Percentiles rank a stretch among this genome's conserved stretches.
Conservation (phyloP, 2,888 invertebrate species). For the Cheiracanthium punctorium region DNA sequence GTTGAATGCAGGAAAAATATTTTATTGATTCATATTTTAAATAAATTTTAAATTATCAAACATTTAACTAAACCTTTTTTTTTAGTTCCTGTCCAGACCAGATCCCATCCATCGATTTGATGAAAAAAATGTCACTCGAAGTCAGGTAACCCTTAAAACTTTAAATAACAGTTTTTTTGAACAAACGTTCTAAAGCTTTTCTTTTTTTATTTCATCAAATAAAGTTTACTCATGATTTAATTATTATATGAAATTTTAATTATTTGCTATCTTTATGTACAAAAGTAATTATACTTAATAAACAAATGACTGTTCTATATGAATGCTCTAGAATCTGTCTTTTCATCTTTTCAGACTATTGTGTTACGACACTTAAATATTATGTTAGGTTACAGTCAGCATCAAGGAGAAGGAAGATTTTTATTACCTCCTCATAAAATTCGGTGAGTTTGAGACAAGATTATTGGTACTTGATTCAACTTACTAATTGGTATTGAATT, state of each 20-base stretch:
- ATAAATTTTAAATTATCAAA: too few relatives aligned
- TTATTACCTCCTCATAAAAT: slow-evolving; percentile 91
- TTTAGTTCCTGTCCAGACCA: slow-evolving; percentile 87
- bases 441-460: slow-evolving; percentile 81
- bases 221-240: too few relatives aligned
- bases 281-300: too few relatives aligned
- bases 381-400: slow-evolving; percentile 92
- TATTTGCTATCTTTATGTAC: too few relatives aligned
- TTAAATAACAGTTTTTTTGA: too few relatives aligned
- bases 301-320: too few relatives aligned
- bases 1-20: too few relatives aligned
- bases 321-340: too few relatives aligned
- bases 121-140: slow-evolving; percentile 89
- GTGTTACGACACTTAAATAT: slow-evolving; percentile 94
- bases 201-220: too few relatives aligned
- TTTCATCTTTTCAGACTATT: slow-evolving; percentile 81
- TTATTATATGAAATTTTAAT: too few relatives aligned
- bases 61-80: slow-evolving; percentile 23
- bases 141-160: slow-evolving; percentile 78
- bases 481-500: not conserved
- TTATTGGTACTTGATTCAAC: not conserved
- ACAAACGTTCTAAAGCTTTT: too few relatives aligned
- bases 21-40: too few relatives aligned
- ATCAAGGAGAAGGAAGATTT: slow-evolving; percentile 90
- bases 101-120: slow-evolving; percentile 90